phyloP scores from a whole-genome alignment of 2,888 invertebrate species.

The Phasia obesa region DNA sequence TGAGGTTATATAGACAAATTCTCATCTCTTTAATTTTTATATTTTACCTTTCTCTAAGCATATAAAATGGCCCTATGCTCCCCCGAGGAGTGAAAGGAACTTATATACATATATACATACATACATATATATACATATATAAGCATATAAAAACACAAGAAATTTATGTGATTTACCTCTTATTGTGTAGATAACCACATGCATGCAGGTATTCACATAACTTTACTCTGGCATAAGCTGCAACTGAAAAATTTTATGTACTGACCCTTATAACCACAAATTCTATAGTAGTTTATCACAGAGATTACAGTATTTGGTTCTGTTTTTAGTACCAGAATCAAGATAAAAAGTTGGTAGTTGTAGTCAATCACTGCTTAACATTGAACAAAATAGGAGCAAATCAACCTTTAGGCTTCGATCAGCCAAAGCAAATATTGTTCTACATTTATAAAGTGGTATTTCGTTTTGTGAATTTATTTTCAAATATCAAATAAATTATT shows the following conservation, averaged over 20 bases:
- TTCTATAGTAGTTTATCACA: not conserved
- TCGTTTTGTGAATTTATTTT: not conserved
- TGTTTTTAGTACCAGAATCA: not conserved
- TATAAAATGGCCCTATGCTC: too few species aligned
- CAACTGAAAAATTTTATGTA: too few species aligned
- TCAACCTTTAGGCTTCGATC: not conserved
- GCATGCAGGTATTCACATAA: not conserved
- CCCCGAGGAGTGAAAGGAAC: too few species aligned
- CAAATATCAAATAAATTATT: slow-evolving; percentile 18
- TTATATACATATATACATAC: too few species aligned
- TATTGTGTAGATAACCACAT: too few species aligned
- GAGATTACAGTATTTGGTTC: not conserved
- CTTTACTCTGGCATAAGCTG: not conserved
- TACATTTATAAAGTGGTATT: not conserved
- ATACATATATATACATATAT: too few species aligned
- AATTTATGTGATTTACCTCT: too few species aligned
- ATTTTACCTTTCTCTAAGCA: too few species aligned
- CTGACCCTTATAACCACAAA: slow-evolving; percentile 2
- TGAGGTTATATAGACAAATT: too few species aligned
- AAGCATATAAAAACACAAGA: too few species aligned
- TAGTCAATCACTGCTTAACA: not conserved
- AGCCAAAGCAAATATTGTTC: slow-evolving; percentile 1
- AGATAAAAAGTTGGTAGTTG: not conserved
- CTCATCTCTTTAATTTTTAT: too few species aligned
- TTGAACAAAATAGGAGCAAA: not conserved